Conservation (phyloP, 2,888 invertebrate species). For the Incurvaria masculella region DNA sequence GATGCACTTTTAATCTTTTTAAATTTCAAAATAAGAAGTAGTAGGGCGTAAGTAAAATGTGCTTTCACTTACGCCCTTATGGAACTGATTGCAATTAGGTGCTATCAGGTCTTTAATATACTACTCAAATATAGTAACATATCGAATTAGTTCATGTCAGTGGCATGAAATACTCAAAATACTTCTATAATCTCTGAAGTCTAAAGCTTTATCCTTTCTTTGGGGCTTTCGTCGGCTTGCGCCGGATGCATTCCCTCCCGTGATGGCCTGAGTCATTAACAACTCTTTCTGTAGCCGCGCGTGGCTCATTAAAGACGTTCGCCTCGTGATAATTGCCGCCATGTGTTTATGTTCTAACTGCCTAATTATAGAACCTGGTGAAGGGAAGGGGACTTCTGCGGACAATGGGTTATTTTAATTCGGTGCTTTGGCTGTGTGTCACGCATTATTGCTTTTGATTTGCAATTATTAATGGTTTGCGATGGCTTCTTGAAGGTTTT, state of each 20-base stretch:
- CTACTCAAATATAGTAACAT: no score
- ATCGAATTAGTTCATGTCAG: no score
- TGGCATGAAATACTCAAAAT: no score
- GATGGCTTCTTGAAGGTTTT: no score
- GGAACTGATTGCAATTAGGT: no score
- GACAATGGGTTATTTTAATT: conserved; percentile 55
- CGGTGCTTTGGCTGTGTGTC: conserved; percentile 38
- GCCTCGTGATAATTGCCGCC: conserved; percentile 54
- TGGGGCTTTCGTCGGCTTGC: conserved; percentile 41
- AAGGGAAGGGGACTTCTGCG: conserved; percentile 23
- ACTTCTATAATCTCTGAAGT: no score
- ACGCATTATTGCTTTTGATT: not conserved
- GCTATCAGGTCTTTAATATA: no score
- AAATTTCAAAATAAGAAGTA: no score
- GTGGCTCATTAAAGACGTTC: conserved; percentile 54
- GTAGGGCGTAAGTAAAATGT: no score
- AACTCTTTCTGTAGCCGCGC: conserved; percentile 26
- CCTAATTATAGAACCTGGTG: conserved; percentile 38
- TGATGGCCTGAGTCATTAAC: conserved; percentile 43
- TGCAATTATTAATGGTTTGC: not conserved
- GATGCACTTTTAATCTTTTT: no score
- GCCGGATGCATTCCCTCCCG: conserved; percentile 15
- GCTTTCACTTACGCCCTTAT: no score
- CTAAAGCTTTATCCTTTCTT: conserved; percentile 9
- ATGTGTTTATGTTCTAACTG: conserved; percentile 52